These are phyloP conservation scores for Henricia sp. DNA, from an alignment of 53 echinoderm and acorn worm species.

Conservation along the genomic window DNA sequence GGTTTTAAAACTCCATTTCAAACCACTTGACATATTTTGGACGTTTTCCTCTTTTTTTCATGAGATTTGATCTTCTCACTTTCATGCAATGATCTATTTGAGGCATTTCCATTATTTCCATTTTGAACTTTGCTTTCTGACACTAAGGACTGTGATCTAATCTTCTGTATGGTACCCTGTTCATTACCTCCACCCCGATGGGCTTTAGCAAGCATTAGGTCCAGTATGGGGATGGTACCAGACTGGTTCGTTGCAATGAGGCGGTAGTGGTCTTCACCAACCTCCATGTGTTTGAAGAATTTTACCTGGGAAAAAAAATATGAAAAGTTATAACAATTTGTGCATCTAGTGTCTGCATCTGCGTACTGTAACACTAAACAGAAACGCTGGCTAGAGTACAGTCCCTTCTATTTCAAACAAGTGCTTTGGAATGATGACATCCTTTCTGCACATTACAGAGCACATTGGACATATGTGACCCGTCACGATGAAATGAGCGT, in stretches of 20 bases:
- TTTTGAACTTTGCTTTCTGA: not conserved
- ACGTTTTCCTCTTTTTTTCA: constrained; percentile 3
- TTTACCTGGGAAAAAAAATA: constrained; percentile 55
- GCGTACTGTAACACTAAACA: too few relatives aligned
- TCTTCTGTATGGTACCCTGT: constrained; percentile 17
- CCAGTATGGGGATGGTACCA: constrained; percentile 71
- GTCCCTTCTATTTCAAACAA: too few relatives aligned
- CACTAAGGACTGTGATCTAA: not conserved
- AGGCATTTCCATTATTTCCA: not conserved
- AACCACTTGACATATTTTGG: constrained; percentile 16
- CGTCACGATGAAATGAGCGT: too few relatives aligned
- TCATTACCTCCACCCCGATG: constrained; percentile 6
- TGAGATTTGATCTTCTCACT: not conserved
- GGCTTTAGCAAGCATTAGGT: constrained; percentile 63
- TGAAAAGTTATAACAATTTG: too few relatives aligned
- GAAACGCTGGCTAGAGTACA: too few relatives aligned
- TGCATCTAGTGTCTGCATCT: too few relatives aligned
- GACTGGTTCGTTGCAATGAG: constrained; percentile 78
- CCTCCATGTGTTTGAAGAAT: constrained; percentile 59
- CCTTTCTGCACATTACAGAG: too few relatives aligned
- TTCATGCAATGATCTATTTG: not conserved
- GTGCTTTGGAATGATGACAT: too few relatives aligned
- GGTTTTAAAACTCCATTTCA: not conserved
- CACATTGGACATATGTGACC: too few relatives aligned
- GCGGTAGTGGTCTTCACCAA: constrained; percentile 66